A percentile compares a stretch with the other conserved stretches of the same genome.
phyloP scores from a whole-genome alignment of 2,113 vertebrate genomes.

The Clarias macrocephalus region DNA sequence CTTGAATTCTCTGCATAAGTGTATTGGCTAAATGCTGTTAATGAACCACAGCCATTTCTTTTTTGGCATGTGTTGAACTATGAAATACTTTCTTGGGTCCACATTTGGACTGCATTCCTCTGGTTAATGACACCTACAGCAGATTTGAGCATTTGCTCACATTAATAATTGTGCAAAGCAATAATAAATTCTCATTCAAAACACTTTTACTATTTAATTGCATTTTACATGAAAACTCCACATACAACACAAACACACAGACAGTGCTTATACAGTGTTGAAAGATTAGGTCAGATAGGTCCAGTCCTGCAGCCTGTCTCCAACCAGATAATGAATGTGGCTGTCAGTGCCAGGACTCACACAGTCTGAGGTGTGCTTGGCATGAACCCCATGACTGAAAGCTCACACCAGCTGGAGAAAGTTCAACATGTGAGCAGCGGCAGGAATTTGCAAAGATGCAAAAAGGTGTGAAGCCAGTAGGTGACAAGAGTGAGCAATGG shows the following conservation, averaged over 20 bases:
- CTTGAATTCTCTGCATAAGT: too few species aligned
- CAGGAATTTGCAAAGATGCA: conserved; percentile 13
- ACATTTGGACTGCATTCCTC: background rate
- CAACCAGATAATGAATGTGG: background rate
- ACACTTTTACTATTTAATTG: background rate
- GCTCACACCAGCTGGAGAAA: conserved; percentile 19
- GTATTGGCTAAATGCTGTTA: too few species aligned
- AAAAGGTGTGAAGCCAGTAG: conserved; percentile 43
- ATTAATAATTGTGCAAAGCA: background rate
- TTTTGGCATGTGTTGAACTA: background rate
- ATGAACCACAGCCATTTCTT: background rate
- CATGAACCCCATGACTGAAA: background rate
- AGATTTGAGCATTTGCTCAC: background rate
- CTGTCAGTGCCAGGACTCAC: background rate
- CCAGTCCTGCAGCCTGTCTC: background rate
- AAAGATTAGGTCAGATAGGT: conserved; percentile 6
- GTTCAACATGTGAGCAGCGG: conserved; percentile 15
- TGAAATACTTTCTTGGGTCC: background rate
- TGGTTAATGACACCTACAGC: background rate
- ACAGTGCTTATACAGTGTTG: background rate
- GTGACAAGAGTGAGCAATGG: conserved; percentile 64
- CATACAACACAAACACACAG: background rate
- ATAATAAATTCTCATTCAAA: background rate
- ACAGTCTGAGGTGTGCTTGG: conserved; percentile 9
- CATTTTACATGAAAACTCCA: background rate